Evolutionary conservation across 2,888 invertebrate genomes (phyloP).

Genomic region (Synanthedon andrenaeformis): DNA sequence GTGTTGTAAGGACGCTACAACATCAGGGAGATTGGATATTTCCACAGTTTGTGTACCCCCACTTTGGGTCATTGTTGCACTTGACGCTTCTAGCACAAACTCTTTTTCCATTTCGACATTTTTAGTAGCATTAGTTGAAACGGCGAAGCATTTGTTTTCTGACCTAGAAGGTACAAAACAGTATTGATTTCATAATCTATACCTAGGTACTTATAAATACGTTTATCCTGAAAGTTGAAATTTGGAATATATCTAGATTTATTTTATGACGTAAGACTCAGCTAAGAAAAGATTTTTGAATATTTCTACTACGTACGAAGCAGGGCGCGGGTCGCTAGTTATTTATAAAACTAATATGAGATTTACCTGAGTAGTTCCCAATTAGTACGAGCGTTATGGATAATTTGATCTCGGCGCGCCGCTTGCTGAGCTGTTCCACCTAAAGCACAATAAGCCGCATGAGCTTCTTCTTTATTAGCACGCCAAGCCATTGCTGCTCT

Average conservation of each 20-base stretch:
- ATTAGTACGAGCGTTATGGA: slow-evolving; percentile 87
- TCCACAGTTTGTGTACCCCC: slow-evolving; percentile 31
- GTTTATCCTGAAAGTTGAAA: too few species aligned
- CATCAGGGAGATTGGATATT: slow-evolving; percentile 33
- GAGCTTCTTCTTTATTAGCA: slow-evolving; percentile 80
- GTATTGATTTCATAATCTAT: neutral
- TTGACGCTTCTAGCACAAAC: slow-evolving; percentile 30
- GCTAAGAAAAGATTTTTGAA: too few species aligned
- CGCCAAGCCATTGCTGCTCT: slow-evolving; percentile 85
- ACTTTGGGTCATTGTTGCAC: slow-evolving; percentile 20
- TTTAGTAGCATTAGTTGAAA: slow-evolving; percentile 36
- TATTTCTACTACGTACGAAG: too few species aligned
- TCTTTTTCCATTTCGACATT: slow-evolving; percentile 40
- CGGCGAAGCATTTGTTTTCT: slow-evolving; percentile 72
- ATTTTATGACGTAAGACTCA: too few species aligned
- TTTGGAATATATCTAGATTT: too few species aligned
- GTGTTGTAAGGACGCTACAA: slow-evolving; percentile 37
- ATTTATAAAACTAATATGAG: too few species aligned
- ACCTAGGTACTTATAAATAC: neutral
- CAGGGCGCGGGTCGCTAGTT: too few species aligned
- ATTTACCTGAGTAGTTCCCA: slow-evolving; percentile 81
- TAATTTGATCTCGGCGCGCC: slow-evolving; percentile 83
- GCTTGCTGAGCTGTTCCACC: slow-evolving; percentile 66
- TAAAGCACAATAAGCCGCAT: slow-evolving; percentile 74
- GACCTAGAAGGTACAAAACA: slow-evolving; percentile 52